Evolutionary conservation across 2,888 invertebrate genomes (phyloP), one percentile per base, ranked within the genome.

Genomic region (Drosophila koepferae): DNA sequence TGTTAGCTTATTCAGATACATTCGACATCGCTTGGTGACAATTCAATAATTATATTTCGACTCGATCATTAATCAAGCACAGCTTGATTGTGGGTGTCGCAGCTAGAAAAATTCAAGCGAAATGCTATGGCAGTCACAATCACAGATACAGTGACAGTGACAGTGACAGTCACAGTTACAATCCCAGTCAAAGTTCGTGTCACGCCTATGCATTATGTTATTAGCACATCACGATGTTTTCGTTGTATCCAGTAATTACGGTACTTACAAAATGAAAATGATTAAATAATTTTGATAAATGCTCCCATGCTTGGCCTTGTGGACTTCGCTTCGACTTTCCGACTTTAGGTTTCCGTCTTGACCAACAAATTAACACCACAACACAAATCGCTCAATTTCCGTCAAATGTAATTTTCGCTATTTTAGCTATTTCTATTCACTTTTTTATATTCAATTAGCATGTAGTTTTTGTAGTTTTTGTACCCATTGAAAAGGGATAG

Each of bases 341-440:
- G 40, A 16, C 51, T 20, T 18, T 12, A 5, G 9, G 18, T 58
- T 56, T 41, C 54, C 63, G 63, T 66, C 82, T 82, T 87, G 76
- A 44, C 31, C 55, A 79, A 55, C 49, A 59, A 78, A 82, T 86
- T 86, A 88, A 63, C 86, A 80, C 67, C 63, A 53, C 28, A 34
- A 59, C 67, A 68, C 80, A 72, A 86, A 86, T 79, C 64, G 73
- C 77, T 88, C 78, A 74, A 86, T 86, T 86, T 88, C 83, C 82
- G 86, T 72, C 65, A 86, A 76, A 65, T 86, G 78, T 82, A 75
- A 82, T 78, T 77, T 68, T 63, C 36, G 44, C 44, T 67, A 46
- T 54, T 63, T 71, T 67, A 53, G 44, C 40, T 49, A 59, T 62
- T 58, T 61, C 55, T 40, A 51, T 40, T 34, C 31, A 67, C 63